Evolutionary conservation across 2,888 invertebrate species (phyloP).

Genomic region (Dorcus parallelipipedus): DNA sequence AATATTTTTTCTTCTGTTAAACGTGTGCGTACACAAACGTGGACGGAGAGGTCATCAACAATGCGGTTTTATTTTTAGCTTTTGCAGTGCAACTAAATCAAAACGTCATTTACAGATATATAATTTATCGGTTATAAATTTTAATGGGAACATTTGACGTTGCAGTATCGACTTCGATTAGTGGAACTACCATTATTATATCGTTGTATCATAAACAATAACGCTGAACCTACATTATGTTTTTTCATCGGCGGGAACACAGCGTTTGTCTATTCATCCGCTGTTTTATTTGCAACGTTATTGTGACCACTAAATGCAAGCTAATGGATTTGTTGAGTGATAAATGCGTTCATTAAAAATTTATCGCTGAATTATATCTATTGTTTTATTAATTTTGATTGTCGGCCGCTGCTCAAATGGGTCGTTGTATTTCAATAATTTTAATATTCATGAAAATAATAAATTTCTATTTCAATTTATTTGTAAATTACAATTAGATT

Average conservation of each 20-base stretch:
- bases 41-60: neutral
- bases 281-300: neutral
- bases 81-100: conserved; percentile 22
- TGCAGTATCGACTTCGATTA: conserved; percentile 23
- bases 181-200: conserved; percentile 20
- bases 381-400: neutral
- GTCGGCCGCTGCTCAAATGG: neutral
- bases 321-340: conserved; percentile 2
- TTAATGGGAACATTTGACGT: conserved; percentile 25
- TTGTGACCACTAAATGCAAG: neutral
- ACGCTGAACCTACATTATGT: conserved; percentile 1
- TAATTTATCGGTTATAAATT: conserved; percentile 31
- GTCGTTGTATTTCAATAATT: too few species aligned
- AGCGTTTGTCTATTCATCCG: neutral
- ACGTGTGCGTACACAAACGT: too few species aligned
- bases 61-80: conserved; percentile 22
- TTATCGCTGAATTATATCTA: neutral
- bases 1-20: too few species aligned
- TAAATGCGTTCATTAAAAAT: conserved; percentile 2
- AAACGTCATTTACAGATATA: conserved; percentile 28
- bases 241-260: neutral
- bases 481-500: too few species aligned
- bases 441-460: too few species aligned
- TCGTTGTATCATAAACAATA: conserved; percentile 7
- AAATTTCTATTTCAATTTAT: too few species aligned